A percentile compares a stretch with the other conserved stretches of the same genome.
Conservation (phyloP, 2,888 invertebrate genomes). For the Chelonus formosanus region DNA sequence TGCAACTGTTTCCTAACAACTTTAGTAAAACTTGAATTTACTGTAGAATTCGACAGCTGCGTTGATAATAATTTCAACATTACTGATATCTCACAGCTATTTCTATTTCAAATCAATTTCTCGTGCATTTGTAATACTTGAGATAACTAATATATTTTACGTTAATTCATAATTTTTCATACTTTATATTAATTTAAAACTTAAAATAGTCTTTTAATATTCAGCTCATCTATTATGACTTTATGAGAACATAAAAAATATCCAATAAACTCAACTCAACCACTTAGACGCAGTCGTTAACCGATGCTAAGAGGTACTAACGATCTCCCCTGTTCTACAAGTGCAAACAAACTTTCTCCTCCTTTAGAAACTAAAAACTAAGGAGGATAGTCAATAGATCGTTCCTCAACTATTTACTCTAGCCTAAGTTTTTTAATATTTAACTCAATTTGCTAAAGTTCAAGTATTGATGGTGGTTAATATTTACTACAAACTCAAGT, state of each 20-base stretch:
- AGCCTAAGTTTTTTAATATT: constrained; percentile 12
- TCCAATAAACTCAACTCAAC: constrained; percentile 21
- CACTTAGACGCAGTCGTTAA: constrained; percentile 4
- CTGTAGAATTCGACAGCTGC: constrained; percentile 22
- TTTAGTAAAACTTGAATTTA: constrained; percentile 4
- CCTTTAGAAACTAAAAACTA: constrained; percentile 6
- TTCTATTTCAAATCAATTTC: not conserved
- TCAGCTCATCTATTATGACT: constrained; percentile 4
- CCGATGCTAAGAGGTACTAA: constrained; percentile 25
- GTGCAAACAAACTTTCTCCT: constrained; percentile 24
- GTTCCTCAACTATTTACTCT: not conserved
- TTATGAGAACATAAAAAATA: constrained; percentile 15
- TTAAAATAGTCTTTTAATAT: not conserved
- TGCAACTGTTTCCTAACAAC: too few relatives aligned
- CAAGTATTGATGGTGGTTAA: not conserved
- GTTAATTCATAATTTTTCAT: too few relatives aligned
- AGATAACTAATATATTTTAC: too few relatives aligned
- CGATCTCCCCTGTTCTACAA: constrained; percentile 11
- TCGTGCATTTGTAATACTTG: not conserved
- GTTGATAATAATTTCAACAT: constrained; percentile 7
- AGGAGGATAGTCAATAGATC: constrained; percentile 23
- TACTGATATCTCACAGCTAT: too few relatives aligned
- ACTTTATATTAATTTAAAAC: too few relatives aligned
- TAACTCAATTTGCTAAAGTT: constrained; percentile 6
- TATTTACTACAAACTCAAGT: not conserved